Base-by-base conservation (phyloP, 2,113 vertebrate species). In the Cyphomyrus discorhynchus region DNA sequence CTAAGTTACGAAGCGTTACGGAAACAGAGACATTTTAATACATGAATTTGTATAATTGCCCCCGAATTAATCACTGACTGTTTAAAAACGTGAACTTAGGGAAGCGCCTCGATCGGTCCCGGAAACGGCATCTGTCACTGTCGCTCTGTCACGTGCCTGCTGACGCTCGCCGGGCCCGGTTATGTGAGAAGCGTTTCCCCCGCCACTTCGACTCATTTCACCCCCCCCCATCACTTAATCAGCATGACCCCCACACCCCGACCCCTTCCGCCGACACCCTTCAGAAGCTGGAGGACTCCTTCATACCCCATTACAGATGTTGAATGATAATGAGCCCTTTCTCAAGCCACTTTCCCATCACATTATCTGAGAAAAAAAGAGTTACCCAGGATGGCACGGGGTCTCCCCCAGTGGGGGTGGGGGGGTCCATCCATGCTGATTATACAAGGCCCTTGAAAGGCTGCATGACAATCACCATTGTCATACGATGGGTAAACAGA, bases 401-500 rank as follows among this genome's bases (percentile, higher is more conserved):
- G 87, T 89, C 50, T 77, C 15, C 56, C 84, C 83, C 70, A 70
- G 89, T 66, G 90, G 50, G 86, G 31, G 31, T 21, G 87, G 89
- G 47, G 62, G 82, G 31, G 82, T 83, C 80, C 80, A 27, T 39
- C 53, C 80, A 70, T 74, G 86, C 21, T 74, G 35, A 49, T 77
- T 53, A 62, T 89, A 83, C 70, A 35, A 80, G 31, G 6, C 74
- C 31, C 74, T 80, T 19, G 74, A 80, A 90, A 90, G 91, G 88
- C 83, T 35, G 70, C 53, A 89, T 90, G 84, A 92, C 91, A 92
- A 93, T 93, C n/a, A 58, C 3, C 9, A 42, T 90, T 91, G 50
- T 86, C 85, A 90, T 92, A 95, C 93, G 95, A 93, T 89, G 86
- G 87, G 90, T 62, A 66, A 53, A 92, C 92, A 92, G 90, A 89